phyloP scores from a whole-genome alignment of 2,113 vertebrate species.

The Galbula dea region DNA sequence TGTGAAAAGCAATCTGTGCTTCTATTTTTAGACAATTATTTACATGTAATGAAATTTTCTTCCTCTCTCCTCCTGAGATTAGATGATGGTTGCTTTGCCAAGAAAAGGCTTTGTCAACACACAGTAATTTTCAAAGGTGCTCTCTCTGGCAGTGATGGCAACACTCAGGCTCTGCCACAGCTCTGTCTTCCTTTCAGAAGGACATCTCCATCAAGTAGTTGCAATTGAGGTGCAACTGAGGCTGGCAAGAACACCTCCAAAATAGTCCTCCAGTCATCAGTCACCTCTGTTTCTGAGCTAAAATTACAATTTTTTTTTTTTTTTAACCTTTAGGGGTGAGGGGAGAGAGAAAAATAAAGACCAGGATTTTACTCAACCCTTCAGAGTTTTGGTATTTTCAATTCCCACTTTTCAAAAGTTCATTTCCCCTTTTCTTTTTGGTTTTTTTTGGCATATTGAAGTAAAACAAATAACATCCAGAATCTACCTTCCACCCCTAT shows the following conservation, averaged over 20 bases:
- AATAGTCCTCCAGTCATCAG: not conserved
- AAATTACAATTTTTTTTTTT: not conserved
- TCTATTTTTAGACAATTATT: slow-evolving; percentile 58
- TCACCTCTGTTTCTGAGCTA: not conserved
- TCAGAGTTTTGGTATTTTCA: not conserved
- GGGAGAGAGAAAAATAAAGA: not conserved
- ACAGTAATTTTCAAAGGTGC: not conserved
- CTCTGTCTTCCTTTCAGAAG: not conserved
- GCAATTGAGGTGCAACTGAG: not conserved
- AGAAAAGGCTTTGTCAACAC: slow-evolving; percentile 1
- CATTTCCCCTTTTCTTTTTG: not conserved
- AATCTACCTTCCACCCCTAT: not conserved
- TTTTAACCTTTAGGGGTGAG: not conserved
- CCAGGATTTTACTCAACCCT: not conserved
- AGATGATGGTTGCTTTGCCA: not conserved
- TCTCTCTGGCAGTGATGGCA: not conserved
- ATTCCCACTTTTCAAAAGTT: not conserved
- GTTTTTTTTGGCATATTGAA: not conserved
- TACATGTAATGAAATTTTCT: slow-evolving; percentile 43
- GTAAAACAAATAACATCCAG: not conserved
- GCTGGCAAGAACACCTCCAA: not conserved
- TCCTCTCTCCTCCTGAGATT: not conserved
- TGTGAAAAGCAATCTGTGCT: slow-evolving; percentile 33
- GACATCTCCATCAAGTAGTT: not conserved
- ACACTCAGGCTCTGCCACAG: not conserved